phyloP scores from a whole-genome alignment of 2,888 invertebrate genomes.

The Leptopilina syphax region DNA sequence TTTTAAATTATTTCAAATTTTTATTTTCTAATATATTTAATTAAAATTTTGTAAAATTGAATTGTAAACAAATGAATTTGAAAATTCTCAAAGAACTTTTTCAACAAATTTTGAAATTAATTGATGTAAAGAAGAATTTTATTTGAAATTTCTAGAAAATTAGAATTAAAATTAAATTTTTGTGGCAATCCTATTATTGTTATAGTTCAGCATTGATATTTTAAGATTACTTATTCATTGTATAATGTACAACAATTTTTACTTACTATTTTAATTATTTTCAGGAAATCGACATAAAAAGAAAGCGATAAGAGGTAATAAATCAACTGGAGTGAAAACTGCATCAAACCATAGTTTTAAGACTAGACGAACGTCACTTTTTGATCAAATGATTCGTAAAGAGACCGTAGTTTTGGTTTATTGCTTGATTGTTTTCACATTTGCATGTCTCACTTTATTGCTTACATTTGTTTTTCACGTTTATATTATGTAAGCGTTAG shows the following conservation, averaged over 20 bases:
- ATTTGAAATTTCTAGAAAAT: too few relatives aligned
- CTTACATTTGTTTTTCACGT: slow-evolving; percentile 71
- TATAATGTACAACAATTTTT: background rate
- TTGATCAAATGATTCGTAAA: slow-evolving; percentile 69
- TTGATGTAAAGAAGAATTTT: too few relatives aligned
- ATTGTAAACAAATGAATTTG: too few relatives aligned
- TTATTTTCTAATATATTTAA: too few relatives aligned
- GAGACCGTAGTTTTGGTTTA: slow-evolving; percentile 69
- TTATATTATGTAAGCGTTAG: slow-evolving; percentile 60
- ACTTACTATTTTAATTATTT: slow-evolving; percentile 46
- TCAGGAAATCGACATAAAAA: slow-evolving; percentile 75
- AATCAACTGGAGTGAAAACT: slow-evolving; percentile 64
- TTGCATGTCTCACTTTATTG: slow-evolving; percentile 70
- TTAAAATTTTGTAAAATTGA: too few relatives aligned
- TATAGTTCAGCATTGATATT: too few relatives aligned
- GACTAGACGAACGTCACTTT: slow-evolving; percentile 68
- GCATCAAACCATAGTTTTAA: slow-evolving; percentile 67
- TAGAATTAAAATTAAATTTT: too few relatives aligned
- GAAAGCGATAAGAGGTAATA: slow-evolving; percentile 74
- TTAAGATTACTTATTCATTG: too few relatives aligned
- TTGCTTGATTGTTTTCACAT: slow-evolving; percentile 69
- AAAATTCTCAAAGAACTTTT: too few relatives aligned
- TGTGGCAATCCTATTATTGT: too few relatives aligned
- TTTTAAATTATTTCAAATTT: too few relatives aligned
- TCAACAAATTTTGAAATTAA: too few relatives aligned